Conservation (phyloP, 2,113 vertebrate genomes). For the Benitochromis conjunctus region DNA sequence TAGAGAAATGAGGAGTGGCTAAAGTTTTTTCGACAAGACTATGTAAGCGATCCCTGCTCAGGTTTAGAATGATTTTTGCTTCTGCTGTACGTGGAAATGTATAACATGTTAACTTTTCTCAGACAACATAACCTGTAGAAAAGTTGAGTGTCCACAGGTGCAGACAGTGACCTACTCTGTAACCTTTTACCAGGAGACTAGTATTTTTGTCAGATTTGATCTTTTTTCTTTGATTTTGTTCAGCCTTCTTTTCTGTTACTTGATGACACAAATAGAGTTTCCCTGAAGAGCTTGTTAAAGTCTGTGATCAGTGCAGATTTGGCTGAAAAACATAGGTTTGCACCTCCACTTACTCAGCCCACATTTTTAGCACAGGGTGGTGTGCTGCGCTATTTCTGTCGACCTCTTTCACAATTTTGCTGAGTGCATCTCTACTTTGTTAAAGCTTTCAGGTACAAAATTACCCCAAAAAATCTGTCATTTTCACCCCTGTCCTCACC, state of each 20-base stretch:
- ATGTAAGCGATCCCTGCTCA: too few species aligned
- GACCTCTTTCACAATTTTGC: not conserved
- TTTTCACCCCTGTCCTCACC: not conserved
- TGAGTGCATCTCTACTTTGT: not conserved
- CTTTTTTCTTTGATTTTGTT: not conserved
- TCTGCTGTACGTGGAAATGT: not conserved
- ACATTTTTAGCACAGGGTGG: not conserved
- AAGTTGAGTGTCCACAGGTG: not conserved
- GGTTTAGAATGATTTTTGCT: too few species aligned
- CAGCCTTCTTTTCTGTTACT: not conserved
- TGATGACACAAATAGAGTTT: not conserved
- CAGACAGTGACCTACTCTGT: not conserved
- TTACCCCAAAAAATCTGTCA: not conserved
- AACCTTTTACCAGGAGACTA: not conserved
- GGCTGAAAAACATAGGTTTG: not conserved
- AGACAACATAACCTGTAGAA: not conserved
- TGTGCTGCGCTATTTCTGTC: not conserved
- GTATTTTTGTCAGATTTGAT: not conserved
- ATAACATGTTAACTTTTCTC: not conserved
- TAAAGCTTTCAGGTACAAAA: not conserved
- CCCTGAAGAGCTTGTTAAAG: not conserved
- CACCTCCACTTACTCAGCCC: not conserved
- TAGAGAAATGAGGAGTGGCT: too few species aligned
- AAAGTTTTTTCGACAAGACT: too few species aligned
- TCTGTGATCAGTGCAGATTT: slow-evolving; percentile 2